These are phyloP conservation scores for Thalassoma bifasciatum DNA, from an alignment of 2,113 vertebrate species.

Conservation along the genomic window DNA sequence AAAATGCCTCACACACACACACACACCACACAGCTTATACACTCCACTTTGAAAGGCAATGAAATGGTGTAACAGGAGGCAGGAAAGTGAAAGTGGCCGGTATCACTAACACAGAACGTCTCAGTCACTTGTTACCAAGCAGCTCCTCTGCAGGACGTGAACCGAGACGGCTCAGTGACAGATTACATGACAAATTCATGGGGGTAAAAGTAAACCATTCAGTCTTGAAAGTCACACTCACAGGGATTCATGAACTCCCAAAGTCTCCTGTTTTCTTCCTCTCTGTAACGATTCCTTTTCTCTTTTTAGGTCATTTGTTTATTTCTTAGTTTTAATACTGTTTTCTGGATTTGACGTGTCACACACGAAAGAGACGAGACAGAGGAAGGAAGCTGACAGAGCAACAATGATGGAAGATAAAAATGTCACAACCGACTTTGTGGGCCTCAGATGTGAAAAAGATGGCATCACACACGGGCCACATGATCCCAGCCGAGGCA, in stretches of 20 bases:
- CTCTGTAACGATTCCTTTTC: not conserved
- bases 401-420: slow-evolving; percentile 49
- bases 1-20: slow-evolving; percentile 4
- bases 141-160: slow-evolving; percentile 40
- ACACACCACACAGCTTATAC: slow-evolving; percentile 22
- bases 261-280: not conserved
- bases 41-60: slow-evolving; percentile 34
- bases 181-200: slow-evolving; percentile 64
- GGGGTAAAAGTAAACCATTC: slow-evolving; percentile 7
- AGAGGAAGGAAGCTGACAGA: slow-evolving; percentile 47
- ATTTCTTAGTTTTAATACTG: no score
- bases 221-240: slow-evolving; percentile 1
- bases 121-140: slow-evolving; percentile 54
- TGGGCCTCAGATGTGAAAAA: slow-evolving; percentile 4
- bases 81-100: slow-evolving; percentile 65
- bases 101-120: slow-evolving; percentile 65
- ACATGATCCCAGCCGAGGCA: slow-evolving; percentile 6
- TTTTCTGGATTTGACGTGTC: slow-evolving; percentile 7
- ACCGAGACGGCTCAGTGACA: slow-evolving; percentile 36
- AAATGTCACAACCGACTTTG: slow-evolving; percentile 6
- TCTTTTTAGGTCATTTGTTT: not conserved
- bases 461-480: not conserved
- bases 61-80: slow-evolving; percentile 68
- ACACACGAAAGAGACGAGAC: slow-evolving; percentile 3
- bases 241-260: not conserved